Conservation (phyloP, 2,113 vertebrate genomes). For the Empidonax alnorum region DNA sequence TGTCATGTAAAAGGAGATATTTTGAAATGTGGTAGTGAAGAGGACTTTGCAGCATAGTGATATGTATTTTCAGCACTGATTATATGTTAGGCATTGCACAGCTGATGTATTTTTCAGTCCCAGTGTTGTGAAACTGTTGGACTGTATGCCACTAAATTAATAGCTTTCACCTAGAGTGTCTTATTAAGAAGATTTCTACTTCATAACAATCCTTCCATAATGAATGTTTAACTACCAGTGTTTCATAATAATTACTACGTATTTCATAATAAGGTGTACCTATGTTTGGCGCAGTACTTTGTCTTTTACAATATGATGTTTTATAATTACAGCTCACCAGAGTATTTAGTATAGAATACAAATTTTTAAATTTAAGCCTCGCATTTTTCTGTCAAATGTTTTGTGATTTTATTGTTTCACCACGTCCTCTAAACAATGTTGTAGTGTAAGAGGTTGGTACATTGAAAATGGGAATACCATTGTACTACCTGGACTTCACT, state of each 20-base stretch:
- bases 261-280: not conserved
- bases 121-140: not conserved
- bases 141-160: not conserved
- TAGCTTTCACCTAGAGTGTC: not conserved
- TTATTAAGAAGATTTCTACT: not conserved
- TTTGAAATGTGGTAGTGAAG: not conserved
- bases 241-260: not conserved
- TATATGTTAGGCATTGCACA: not conserved
- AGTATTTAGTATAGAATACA: not conserved
- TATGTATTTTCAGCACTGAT: not conserved
- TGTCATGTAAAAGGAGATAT: not conserved
- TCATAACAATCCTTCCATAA: not conserved
- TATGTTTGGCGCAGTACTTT: not conserved
- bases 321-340: not conserved
- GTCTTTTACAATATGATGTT: not conserved
- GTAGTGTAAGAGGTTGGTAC: not conserved
- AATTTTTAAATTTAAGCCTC: not conserved
- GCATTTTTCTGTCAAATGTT: conserved; percentile 5
- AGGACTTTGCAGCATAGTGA: not conserved
- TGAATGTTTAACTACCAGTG: not conserved
- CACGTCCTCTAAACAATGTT: not conserved
- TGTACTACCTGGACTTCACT: not conserved
- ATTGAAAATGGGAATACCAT: not conserved
- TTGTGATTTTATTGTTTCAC: not conserved
- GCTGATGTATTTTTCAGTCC: not conserved